Evolutionary conservation across 2,113 vertebrate genomes (phyloP).

Genomic region (Butorides virescens): DNA sequence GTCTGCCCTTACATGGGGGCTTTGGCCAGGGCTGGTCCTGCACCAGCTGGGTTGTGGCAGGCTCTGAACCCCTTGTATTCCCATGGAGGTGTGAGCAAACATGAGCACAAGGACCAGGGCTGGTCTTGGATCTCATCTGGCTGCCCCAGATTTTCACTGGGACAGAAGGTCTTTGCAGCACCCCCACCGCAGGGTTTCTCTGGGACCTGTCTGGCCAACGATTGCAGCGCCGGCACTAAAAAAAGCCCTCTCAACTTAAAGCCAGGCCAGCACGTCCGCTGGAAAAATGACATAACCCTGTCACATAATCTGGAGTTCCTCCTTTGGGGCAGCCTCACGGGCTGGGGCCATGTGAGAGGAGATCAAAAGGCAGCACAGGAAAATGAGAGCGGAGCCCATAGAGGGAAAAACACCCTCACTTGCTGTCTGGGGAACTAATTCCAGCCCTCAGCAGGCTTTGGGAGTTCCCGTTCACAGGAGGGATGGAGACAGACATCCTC

Average conservation of each 20-base stretch:
- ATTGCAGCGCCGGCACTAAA: background rate
- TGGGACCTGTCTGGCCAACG: background rate
- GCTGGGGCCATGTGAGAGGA: background rate
- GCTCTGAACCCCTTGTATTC: background rate
- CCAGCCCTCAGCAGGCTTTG: background rate
- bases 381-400: background rate
- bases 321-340: background rate
- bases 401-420: conserved; percentile 38
- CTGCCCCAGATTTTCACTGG: background rate
- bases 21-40: background rate
- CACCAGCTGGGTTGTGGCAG: background rate
- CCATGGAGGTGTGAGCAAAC: background rate
- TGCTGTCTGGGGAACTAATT: background rate
- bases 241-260: background rate
- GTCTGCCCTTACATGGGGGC: background rate
- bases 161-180: background rate
- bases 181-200: background rate
- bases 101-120: background rate
- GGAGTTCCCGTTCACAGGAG: conserved; percentile 22
- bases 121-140: background rate
- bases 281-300: conserved; percentile 65
- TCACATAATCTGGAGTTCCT: conserved; percentile 50
- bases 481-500: conserved; percentile 48
- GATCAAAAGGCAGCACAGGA: conserved; percentile 62
- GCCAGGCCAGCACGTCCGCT: conserved; percentile 7